A percentile compares a stretch with the other conserved stretches of the same genome.
These are phyloP conservation scores for Caenorhabditis inopinata DNA, from an alignment of 1,140 invertebrate genomes.

Conservation along the genomic window DNA sequence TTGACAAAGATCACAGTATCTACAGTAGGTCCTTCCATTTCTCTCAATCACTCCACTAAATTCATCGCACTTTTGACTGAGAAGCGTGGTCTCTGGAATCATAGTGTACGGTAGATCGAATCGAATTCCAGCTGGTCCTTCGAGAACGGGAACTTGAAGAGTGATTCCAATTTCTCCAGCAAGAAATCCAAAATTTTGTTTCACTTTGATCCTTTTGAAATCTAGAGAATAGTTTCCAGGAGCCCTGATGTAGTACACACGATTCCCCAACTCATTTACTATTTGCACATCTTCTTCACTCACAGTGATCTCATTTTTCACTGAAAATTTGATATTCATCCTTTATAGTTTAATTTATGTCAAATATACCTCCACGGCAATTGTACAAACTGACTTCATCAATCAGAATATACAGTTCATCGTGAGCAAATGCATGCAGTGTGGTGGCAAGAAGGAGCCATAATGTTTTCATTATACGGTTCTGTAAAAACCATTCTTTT, in stretches of 20 bases:
- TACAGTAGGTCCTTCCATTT: slow-evolving; percentile 63
- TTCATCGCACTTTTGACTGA: slow-evolving; percentile 64
- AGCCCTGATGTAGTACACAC: slow-evolving; percentile 61
- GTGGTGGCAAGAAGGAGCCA: background rate
- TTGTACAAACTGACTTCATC: slow-evolving; percentile 65
- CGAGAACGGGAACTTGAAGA: slow-evolving; percentile 62
- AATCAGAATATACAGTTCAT: slow-evolving; percentile 63
- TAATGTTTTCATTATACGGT: slow-evolving; percentile 6
- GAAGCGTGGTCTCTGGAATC: slow-evolving; percentile 62
- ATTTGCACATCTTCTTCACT: slow-evolving; percentile 64
- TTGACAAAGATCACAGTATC: slow-evolving; percentile 61
- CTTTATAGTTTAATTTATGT: background rate
- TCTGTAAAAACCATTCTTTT: too few relatives aligned
- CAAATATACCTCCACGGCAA: slow-evolving; percentile 56
- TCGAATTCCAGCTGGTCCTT: slow-evolving; percentile 63
- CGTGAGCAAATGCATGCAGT: slow-evolving; percentile 19
- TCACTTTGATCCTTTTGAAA: slow-evolving; percentile 61
- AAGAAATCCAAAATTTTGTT: slow-evolving; percentile 61
- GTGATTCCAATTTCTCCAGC: slow-evolving; percentile 65
- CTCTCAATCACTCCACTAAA: slow-evolving; percentile 62
- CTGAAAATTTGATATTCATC: slow-evolving; percentile 46
- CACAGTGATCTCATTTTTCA: slow-evolving; percentile 65
- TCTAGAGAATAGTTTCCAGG: slow-evolving; percentile 64
- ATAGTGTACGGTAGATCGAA: slow-evolving; percentile 66
- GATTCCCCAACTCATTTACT: slow-evolving; percentile 63